Conservation (phyloP, 1,140 invertebrate genomes). For the Amphibalanus amphitrite region DNA sequence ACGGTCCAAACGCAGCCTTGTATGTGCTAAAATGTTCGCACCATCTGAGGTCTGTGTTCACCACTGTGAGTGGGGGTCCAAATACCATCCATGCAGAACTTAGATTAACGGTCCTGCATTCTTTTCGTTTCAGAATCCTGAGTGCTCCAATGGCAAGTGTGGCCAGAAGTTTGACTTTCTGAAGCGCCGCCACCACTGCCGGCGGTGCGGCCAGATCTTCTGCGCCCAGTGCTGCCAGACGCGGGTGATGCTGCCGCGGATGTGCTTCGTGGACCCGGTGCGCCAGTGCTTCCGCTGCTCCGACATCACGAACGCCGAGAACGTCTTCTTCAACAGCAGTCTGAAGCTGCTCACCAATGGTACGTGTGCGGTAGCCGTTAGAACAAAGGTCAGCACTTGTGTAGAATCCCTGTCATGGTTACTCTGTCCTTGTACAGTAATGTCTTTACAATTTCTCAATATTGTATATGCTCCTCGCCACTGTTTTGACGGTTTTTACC, state of each 20-base stretch:
- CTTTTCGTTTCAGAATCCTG: constrained; percentile 25
- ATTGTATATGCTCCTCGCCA: too few species aligned
- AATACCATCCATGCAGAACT: background rate
- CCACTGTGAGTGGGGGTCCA: background rate
- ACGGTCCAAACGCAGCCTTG: background rate
- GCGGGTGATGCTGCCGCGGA: constrained; percentile 29
- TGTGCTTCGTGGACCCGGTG: constrained; percentile 39
- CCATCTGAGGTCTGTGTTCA: too few species aligned
- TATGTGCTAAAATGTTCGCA: too few species aligned
- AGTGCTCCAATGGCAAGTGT: constrained; percentile 25
- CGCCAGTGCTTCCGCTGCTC: constrained; percentile 30
- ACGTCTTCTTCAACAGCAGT: constrained; percentile 35
- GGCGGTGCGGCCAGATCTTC: constrained; percentile 36
- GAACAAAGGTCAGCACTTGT: too few species aligned
- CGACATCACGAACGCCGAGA: constrained; percentile 29
- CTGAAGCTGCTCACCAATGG: constrained; percentile 31
- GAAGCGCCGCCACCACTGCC: constrained; percentile 36
- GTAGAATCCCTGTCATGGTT: too few species aligned
- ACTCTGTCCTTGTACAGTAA: too few species aligned
- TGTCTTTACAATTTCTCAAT: too few species aligned
- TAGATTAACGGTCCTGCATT: background rate
- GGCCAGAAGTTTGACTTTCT: constrained; percentile 30
- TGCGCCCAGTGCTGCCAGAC: constrained; percentile 31
- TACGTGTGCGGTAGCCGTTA: too few species aligned
- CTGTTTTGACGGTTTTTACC: too few species aligned